These are phyloP conservation scores for Scyliorhinus canicula DNA, from an alignment of 2,797 vertebrate genomes.

Conservation along the genomic window DNA sequence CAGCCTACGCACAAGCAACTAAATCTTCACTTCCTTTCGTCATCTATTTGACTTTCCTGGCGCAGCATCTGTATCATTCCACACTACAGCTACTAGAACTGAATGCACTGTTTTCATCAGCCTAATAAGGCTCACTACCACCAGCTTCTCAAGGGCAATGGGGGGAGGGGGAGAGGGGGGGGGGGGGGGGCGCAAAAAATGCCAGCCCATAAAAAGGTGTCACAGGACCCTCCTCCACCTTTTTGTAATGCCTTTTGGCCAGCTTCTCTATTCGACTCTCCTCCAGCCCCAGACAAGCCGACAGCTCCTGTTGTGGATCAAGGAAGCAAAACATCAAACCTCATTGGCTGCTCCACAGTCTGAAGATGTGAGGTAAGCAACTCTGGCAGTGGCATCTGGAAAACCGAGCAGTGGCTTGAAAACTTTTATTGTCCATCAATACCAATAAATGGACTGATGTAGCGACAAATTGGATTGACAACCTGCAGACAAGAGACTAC, in stretches of 20 bases:
- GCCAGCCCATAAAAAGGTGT: background rate
- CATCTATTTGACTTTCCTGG: background rate
- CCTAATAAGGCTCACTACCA: background rate
- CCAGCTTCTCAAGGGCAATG: background rate
- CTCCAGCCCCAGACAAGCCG: constrained; percentile 8
- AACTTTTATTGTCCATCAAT: background rate
- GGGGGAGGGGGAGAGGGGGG: too few species aligned
- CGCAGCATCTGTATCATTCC: background rate
- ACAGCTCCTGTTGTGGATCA: constrained; percentile 20
- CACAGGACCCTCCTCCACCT: background rate
- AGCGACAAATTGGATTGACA: background rate
- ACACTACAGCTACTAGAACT: background rate
- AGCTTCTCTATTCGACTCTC: background rate
- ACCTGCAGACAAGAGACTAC: constrained; percentile 2
- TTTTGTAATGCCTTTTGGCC: background rate
- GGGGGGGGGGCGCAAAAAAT: background rate
- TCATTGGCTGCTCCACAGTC: constrained; percentile 28
- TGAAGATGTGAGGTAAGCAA: constrained; percentile 38
- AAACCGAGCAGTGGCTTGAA: constrained; percentile 2
- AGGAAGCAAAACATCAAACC: constrained; percentile 18
- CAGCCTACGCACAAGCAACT: too few species aligned
- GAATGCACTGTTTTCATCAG: background rate
- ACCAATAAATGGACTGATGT: constrained; percentile 21
- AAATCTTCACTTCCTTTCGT: background rate
- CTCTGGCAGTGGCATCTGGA: background rate